Evolutionary conservation across 2,797 vertebrate genomes (phyloP), one percentile per base, ranked within the genome.

Genomic region (Sebastes steindachneri): DNA sequence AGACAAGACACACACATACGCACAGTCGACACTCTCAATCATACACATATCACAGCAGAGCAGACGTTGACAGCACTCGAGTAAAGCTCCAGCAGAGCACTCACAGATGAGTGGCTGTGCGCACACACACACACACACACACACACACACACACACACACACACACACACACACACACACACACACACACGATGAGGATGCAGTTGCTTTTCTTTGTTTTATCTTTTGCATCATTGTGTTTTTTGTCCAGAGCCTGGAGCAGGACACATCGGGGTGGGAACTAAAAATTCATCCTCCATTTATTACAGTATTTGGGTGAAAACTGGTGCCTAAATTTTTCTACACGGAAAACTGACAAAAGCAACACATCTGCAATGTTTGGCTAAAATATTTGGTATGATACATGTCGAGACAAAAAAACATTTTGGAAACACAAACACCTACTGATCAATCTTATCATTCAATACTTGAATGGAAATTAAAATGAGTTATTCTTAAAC

Each of bases 11-110:
- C 90, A 89, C 41, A 86, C 87, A 86, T 41, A 86, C 86, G 68
- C 81, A 78, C 83, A 88, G 83, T 86, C 87, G 58, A 91, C 91
- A 88, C 92, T 87, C 90, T 91, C 91, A 92, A 91, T 93, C 93
- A 94, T 89, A 92, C 92, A 88, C 91, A 90, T 88, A 93, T 93
- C 93, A 94, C 93, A 92, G 90, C n/a, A 51, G 26, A 93, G 85
- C 90, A 89, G 91, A 92, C 87, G 85, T 90, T 95, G 94, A 95
- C 93, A 94, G 92, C 89, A 84, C 90, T 93, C 35, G 74, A 94
- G 88, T 86, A 89, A 87, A 92, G 90, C 93, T 93, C 86, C 88
- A 91, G 91, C 87, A 88, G 90, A 93, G 88, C 84, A 88, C 92
- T 92, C 89, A 91, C 91, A 93, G 90, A 93, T 90, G 90, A 94